Evolutionary conservation across 2,113 vertebrate genomes (phyloP).

Genomic region (Notothenia rossii): DNA sequence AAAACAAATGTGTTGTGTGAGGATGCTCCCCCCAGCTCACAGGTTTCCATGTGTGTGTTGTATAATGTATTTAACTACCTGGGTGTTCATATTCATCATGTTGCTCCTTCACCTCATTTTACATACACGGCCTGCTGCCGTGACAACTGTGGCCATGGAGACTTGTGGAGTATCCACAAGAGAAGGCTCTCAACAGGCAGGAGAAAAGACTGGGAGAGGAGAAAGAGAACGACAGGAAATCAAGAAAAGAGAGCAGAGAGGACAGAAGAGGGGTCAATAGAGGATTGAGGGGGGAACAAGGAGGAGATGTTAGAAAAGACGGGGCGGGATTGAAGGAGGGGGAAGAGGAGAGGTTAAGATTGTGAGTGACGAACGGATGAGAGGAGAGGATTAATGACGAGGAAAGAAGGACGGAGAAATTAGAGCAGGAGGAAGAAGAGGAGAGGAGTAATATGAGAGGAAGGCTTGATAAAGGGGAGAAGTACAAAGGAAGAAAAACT

Average conservation of each 20-base stretch:
- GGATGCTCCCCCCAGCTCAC: neutral
- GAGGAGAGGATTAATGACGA: constrained; percentile 4
- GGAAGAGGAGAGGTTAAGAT: constrained; percentile 26
- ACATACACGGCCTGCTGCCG: constrained; percentile 73
- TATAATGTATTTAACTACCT: constrained; percentile 27
- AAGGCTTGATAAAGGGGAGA: too few relatives aligned
- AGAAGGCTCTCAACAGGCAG: constrained; percentile 49
- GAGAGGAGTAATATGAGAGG: neutral
- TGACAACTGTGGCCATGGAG: constrained; percentile 82
- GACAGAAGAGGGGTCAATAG: constrained; percentile 13
- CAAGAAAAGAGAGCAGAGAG: constrained; percentile 13
- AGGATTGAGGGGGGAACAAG: neutral
- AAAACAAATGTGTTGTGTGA: neutral
- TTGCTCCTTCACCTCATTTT: constrained; percentile 61
- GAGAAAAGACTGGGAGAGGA: constrained; percentile 19
- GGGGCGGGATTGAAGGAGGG: neutral
- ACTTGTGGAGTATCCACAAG: constrained; percentile 63
- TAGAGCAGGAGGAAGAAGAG: neutral
- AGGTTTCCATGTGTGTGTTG: neutral
- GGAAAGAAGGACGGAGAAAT: neutral
- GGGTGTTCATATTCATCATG: constrained; percentile 52
- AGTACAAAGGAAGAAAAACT: neutral
- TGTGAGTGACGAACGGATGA: neutral
- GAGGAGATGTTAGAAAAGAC: constrained; percentile 6
- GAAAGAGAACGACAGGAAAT: constrained; percentile 24